phyloP scores from a whole-genome alignment of 2,797 vertebrate species.

The Adelosebastes latens region DNA sequence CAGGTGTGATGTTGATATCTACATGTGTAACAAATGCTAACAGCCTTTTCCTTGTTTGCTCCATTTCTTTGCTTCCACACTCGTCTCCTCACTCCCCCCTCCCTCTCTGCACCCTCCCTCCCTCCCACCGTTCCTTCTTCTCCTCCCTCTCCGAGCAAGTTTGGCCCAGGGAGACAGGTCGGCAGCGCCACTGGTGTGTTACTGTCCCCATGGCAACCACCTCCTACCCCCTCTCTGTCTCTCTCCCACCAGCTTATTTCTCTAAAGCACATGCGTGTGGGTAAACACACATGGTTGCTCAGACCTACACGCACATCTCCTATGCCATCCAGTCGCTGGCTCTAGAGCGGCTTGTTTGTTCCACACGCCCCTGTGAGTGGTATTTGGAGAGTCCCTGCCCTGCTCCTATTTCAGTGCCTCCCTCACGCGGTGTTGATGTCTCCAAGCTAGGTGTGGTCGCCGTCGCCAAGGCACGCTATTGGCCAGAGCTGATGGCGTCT shows the following conservation, averaged over 20 bases:
- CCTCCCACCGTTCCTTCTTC: conserved; percentile 42
- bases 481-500: conserved; percentile 52
- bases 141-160: conserved; percentile 78
- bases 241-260: conserved; percentile 67
- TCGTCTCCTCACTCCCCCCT: conserved; percentile 38
- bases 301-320: conserved; percentile 39
- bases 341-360: conserved; percentile 77
- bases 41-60: conserved; percentile 30
- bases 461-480: conserved; percentile 55
- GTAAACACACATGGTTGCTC: conserved; percentile 40
- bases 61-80: conserved; percentile 30
- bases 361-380: conserved; percentile 73
- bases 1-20: conserved; percentile 35
- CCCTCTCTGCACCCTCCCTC: conserved; percentile 41
- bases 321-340: conserved; percentile 66
- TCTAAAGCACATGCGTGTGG: conserved; percentile 65
- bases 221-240: conserved; percentile 57
- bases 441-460: conserved; percentile 74
- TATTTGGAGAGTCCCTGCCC: conserved; percentile 79
- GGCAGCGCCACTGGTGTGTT: conserved; percentile 88
- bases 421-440: conserved; percentile 69
- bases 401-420: conserved; percentile 83
- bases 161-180: conserved; percentile 85
- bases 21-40: neutral
- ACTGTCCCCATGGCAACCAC: conserved; percentile 88